A percentile compares a stretch with the other conserved stretches of the same genome.
Conservation (phyloP, 1,140 invertebrate genomes). For the Glossosoma conforme region DNA sequence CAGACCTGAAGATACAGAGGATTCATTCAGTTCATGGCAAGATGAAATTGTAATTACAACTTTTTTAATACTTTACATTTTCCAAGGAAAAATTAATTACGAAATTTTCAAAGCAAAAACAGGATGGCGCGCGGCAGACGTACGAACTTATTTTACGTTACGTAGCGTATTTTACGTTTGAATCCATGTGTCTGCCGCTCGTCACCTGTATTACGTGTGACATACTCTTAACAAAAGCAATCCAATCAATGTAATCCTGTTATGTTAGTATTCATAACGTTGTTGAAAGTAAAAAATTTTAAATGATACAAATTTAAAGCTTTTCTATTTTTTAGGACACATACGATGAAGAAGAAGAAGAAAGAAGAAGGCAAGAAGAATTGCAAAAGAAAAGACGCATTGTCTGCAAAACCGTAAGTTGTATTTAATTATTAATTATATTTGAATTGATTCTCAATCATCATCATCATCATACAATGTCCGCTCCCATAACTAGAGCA, state of each 20-base stretch:
- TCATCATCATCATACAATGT: no score
- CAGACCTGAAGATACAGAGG: slow-evolving; percentile 37
- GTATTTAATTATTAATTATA: not conserved
- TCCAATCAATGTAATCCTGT: no score
- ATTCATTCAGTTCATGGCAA: slow-evolving; percentile 33
- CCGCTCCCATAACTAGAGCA: no score
- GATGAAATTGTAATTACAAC: slow-evolving; percentile 37
- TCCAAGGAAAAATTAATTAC: slow-evolving; percentile 8
- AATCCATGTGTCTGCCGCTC: not conserved
- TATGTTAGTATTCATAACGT: no score
- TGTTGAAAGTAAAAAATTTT: no score
- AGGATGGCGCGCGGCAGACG: not conserved
- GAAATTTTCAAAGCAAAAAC: not conserved
- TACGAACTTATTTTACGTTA: not conserved
- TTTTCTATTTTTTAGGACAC: slow-evolving; percentile 16
- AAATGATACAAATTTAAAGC: slow-evolving; percentile 3
- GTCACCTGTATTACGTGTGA: no score
- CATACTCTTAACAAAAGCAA: no score
- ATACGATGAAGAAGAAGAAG: slow-evolving; percentile 21
- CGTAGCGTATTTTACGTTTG: not conserved
- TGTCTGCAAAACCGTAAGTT: slow-evolving; percentile 27
- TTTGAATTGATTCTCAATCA: no score
- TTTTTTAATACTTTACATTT: slow-evolving; percentile 4
- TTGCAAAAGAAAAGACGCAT: slow-evolving; percentile 19
- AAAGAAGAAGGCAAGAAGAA: slow-evolving; percentile 22